Conservation (phyloP, 1,140 invertebrate genomes). For the Drosophila kurseongensis region DNA sequence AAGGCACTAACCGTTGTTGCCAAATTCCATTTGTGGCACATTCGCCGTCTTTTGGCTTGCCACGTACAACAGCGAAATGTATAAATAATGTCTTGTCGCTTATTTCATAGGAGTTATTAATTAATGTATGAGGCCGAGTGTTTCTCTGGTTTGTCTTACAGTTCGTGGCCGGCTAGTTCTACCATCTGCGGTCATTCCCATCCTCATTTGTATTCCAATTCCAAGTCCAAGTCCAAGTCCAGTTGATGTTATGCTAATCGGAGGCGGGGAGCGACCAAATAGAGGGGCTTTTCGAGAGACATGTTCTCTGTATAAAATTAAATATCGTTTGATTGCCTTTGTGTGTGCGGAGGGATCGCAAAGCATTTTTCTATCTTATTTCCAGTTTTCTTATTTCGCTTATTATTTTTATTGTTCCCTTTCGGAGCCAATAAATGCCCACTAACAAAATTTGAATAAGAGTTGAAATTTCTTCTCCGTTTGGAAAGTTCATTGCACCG, state of each 20-base stretch:
- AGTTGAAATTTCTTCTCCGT: slow-evolving; percentile 55
- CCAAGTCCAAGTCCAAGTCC: slow-evolving; percentile 36
- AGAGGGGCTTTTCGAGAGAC: slow-evolving; percentile 47
- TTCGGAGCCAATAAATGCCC: slow-evolving; percentile 58
- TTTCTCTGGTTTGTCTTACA: slow-evolving; percentile 14
- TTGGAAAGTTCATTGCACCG: slow-evolving; percentile 68
- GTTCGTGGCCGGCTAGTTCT: slow-evolving; percentile 17
- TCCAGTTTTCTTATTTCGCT: slow-evolving; percentile 62
- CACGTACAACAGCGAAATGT: slow-evolving; percentile 30
- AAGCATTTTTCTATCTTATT: slow-evolving; percentile 63
- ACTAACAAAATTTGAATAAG: slow-evolving; percentile 61
- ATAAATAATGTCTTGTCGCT: slow-evolving; percentile 72
- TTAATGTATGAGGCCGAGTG: slow-evolving; percentile 59
- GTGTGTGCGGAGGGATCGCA: slow-evolving; percentile 45
- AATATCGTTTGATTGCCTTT: slow-evolving; percentile 73
- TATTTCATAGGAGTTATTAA: slow-evolving; percentile 74
- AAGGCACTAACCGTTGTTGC: slow-evolving; percentile 28
- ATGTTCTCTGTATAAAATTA: slow-evolving; percentile 81
- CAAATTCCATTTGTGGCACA: slow-evolving; percentile 36
- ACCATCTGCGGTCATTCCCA: slow-evolving; percentile 67
- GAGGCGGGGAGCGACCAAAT: slow-evolving; percentile 33
- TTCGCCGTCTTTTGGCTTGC: slow-evolving; percentile 7
- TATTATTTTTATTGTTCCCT: slow-evolving; percentile 61
- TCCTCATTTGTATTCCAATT: slow-evolving; percentile 48
- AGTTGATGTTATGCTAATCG: slow-evolving; percentile 80